Evolutionary conservation across 2,113 vertebrate genomes (phyloP).

Genomic region (Xenopus borealis): DNA sequence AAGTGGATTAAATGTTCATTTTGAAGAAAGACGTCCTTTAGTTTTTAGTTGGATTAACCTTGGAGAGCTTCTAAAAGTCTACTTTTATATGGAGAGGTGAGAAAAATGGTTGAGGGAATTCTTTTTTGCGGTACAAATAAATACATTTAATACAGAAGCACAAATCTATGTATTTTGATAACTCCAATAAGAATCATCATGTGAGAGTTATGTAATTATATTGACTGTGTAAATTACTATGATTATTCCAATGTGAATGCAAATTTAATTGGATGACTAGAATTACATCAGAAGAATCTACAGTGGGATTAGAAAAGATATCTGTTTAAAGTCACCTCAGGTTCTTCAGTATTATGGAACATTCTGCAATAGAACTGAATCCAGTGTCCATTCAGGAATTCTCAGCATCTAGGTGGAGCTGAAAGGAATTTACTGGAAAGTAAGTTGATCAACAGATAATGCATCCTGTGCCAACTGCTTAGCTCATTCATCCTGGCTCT

Average conservation of each 20-base stretch:
- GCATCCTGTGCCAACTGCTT: too few relatives aligned
- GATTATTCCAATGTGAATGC: neutral
- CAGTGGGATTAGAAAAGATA: neutral
- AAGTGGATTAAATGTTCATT: slow-evolving; percentile 45
- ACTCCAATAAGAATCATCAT: neutral
- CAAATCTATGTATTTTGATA: neutral
- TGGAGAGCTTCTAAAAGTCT: slow-evolving; percentile 10
- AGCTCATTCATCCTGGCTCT: too few relatives aligned
- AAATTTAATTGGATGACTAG: neutral
- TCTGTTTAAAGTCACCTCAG: neutral
- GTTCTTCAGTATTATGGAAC: too few relatives aligned
- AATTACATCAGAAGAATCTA: neutral
- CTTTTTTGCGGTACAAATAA: too few relatives aligned
- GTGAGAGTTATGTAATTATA: slow-evolving; percentile 1
- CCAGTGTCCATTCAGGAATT: too few relatives aligned
- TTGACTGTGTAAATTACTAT: neutral
- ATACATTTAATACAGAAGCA: too few relatives aligned
- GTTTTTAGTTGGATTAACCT: slow-evolving; percentile 41
- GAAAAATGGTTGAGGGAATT: neutral
- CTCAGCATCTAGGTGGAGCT: too few relatives aligned
- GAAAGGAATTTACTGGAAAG: too few relatives aligned
- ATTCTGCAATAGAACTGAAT: too few relatives aligned
- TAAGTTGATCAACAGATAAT: too few relatives aligned
- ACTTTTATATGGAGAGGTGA: slow-evolving; percentile 5
- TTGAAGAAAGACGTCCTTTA: slow-evolving; percentile 36